Evolutionary conservation across 2,113 vertebrate genomes (phyloP).

Genomic region (Helogale parvula): DNA sequence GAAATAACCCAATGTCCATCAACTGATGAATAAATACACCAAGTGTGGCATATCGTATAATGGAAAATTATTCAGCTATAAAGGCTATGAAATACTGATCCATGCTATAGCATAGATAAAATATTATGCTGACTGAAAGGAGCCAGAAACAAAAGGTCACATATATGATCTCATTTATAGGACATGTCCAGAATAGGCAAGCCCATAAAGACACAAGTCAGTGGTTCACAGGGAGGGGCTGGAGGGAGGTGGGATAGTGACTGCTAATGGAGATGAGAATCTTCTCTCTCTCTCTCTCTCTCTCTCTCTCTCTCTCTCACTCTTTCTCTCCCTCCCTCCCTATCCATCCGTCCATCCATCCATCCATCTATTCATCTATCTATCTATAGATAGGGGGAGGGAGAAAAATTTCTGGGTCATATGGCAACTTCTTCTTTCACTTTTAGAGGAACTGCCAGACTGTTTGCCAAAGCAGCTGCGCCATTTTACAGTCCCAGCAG

Average conservation of each 20-base stretch:
- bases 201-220: not conserved
- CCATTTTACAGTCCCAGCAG: not conserved
- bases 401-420: not conserved
- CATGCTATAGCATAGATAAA: not conserved
- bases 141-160: not conserved
- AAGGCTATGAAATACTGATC: not conserved
- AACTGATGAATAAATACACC: not conserved
- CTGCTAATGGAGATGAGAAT: not conserved
- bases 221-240: not conserved
- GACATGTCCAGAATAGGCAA: not conserved
- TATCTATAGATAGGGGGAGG: not conserved
- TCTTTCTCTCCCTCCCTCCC: not conserved
- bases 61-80: not conserved
- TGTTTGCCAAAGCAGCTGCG: not conserved
- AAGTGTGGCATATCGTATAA: not conserved
- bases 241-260: not conserved
- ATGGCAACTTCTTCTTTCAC: not conserved
- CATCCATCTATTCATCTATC: not conserved
- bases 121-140: not conserved
- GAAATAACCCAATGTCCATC: not conserved
- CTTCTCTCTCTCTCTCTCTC: not conserved
- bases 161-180: not conserved
- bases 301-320: not conserved
- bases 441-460: not conserved
- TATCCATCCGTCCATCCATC: not conserved